These are phyloP conservation scores for Peromyscus leucopus DNA, from an alignment of 2,113 vertebrate genomes.

Conservation along the genomic window DNA sequence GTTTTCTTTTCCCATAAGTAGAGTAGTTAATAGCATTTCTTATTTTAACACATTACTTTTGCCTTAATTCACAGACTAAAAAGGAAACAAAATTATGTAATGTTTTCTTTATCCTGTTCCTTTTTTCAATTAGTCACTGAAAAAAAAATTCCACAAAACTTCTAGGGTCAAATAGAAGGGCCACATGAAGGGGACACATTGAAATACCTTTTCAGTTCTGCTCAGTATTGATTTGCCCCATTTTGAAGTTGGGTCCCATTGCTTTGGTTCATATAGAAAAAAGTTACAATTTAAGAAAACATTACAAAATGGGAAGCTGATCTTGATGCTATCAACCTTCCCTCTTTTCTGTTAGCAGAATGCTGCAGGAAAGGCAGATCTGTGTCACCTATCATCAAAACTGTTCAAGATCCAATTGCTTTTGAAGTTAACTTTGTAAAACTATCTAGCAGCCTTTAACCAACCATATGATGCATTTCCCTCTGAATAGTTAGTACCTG, in stretches of 20 bases:
- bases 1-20: slow-evolving; percentile 59
- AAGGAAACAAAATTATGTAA: neutral
- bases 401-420: slow-evolving; percentile 78
- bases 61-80: slow-evolving; percentile 72
- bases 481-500: slow-evolving; percentile 18
- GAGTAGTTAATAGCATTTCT: slow-evolving; percentile 63
- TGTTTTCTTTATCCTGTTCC: slow-evolving; percentile 68
- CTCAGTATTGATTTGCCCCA: slow-evolving; percentile 55
- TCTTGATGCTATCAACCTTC: slow-evolving; percentile 88
- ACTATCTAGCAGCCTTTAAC: slow-evolving; percentile 46
- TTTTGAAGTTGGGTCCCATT: slow-evolving; percentile 70
- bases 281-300: slow-evolving; percentile 86
- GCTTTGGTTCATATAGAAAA: slow-evolving; percentile 84
- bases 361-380: slow-evolving; percentile 87
- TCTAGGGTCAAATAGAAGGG: slow-evolving; percentile 50
- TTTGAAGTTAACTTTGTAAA: slow-evolving; percentile 78
- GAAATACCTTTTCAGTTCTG: slow-evolving; percentile 64
- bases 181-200: slow-evolving; percentile 55
- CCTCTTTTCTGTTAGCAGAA: slow-evolving; percentile 87
- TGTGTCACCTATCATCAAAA: slow-evolving; percentile 81
- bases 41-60: slow-evolving; percentile 71
- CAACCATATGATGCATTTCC: neutral
- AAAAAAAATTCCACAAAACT: slow-evolving; percentile 62
- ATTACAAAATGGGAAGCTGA: slow-evolving; percentile 84
- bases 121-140: slow-evolving; percentile 57